phyloP scores from a whole-genome alignment of 2,888 invertebrate genomes.

The Ecliptopera silaceata region DNA sequence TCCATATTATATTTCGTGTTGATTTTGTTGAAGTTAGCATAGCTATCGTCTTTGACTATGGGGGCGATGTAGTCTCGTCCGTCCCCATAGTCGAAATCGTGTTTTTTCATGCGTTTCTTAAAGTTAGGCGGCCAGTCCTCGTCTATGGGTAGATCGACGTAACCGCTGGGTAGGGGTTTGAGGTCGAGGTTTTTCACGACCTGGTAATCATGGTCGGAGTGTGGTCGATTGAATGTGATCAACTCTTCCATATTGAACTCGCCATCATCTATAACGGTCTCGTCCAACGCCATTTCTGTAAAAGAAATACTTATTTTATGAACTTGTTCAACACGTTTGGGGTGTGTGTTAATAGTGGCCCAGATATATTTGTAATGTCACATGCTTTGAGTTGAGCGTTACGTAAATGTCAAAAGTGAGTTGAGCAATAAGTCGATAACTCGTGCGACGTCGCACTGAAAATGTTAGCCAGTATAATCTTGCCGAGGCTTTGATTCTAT shows the following conservation, averaged over 20 bases:
- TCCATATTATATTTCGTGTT: conserved; percentile 55
- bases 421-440: conserved; percentile 23
- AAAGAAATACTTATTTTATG: conserved; percentile 21
- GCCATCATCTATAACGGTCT: conserved; percentile 82
- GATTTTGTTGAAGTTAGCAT: conserved; percentile 60
- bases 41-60: conserved; percentile 71
- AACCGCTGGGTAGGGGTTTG: conserved; percentile 64
- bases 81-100: conserved; percentile 70
- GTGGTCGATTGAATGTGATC: conserved; percentile 79
- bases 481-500: too few species aligned
- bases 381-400: not conserved
- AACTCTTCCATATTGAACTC: conserved; percentile 85
- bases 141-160: conserved; percentile 83
- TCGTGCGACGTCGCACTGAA: too few species aligned
- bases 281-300: conserved; percentile 71
- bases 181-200: conserved; percentile 62
- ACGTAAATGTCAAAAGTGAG: conserved; percentile 6
- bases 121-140: conserved; percentile 84
- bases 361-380: not conserved
- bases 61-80: conserved; percentile 70
- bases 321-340: too few species aligned
- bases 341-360: not conserved
- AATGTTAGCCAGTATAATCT: too few species aligned
- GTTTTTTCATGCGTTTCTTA: conserved; percentile 75
- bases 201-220: conserved; percentile 78